Evolutionary conservation across 2,113 vertebrate genomes (phyloP).

Genomic region (Empidonax alnorum): DNA sequence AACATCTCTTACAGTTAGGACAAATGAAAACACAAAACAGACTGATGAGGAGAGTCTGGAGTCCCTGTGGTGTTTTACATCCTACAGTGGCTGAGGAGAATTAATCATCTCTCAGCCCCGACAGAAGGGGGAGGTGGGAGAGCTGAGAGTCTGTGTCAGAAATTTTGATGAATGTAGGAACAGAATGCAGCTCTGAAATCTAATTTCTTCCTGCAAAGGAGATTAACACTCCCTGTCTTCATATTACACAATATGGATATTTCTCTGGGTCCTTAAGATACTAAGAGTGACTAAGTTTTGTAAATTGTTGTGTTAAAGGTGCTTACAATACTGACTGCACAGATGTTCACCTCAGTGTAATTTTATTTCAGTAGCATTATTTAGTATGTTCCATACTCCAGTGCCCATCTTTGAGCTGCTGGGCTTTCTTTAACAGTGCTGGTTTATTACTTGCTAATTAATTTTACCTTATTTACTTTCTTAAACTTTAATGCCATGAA

Average conservation of each 20-base stretch:
- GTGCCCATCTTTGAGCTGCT: neutral
- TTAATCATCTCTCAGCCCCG: neutral
- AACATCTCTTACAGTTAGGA: neutral
- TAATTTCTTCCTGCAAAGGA: neutral
- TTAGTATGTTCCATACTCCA: neutral
- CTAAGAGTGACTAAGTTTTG: neutral
- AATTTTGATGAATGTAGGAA: neutral
- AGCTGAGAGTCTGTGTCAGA: neutral
- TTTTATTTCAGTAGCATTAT: neutral
- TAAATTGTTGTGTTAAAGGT: neutral
- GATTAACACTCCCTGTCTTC: neutral
- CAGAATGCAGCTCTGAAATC: neutral
- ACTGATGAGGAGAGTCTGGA: neutral
- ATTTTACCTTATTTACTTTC: neutral
- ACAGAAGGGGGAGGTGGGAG: neutral
- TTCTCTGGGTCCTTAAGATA: neutral
- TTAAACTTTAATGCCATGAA: neutral
- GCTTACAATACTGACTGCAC: neutral
- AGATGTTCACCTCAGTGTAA: neutral
- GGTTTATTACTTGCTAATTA: neutral
- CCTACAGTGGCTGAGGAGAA: neutral
- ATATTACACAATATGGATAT: neutral
- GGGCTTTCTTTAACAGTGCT: neutral
- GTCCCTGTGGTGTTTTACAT: neutral
- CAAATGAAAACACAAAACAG: neutral